Evolutionary conservation across 2,113 vertebrate species (phyloP), one percentile per base, ranked within the genome.

Genomic region (Asarcornis scutulata): DNA sequence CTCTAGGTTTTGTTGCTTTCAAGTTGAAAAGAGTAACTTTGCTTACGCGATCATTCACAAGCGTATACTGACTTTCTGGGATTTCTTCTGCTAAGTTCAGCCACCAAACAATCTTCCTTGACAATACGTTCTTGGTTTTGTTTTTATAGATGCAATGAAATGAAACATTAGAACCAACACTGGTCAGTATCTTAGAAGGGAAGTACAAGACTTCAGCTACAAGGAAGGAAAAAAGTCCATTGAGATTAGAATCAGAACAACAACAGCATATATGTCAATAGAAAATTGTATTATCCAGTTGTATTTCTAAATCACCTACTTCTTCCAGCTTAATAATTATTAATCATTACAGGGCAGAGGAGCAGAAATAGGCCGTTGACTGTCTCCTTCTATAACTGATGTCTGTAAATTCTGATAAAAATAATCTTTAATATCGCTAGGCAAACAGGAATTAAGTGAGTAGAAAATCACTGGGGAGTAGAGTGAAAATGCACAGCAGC

Each of bases 111-210:
- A 99, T 98, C 42, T 96, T 95, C 91, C 96, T 94, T 38, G 98
- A 96, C 36, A 68, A 72, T 44, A 99, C 97, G 2, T 96, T 95
- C 89, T 97, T 74, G 73, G 90, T 97, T 83, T 86, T 96, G 83
- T 98, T 97, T 78, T 98, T 99, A 85, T 99, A 99, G 68, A 98
- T 94, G 77, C 99, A 99, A 26, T 98, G 97, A 31, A 99, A 97
- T 0, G 99, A 99, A 42, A 98, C 87, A 1, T 98, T 98, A 56
- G 98, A 98, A 8, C 99, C 99, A 1, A 97, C 97, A 2, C 89
- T 97, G 22, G 95, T 97, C 93, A 99, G 97, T 44, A 98, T 92
- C 91, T 98, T 98, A 55, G 98, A 93, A 16, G 99, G 99, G 59
- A 99, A 98, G 97, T 99, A 99, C 72, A 98, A 98, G 79, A 99